Evolutionary conservation across 2,113 vertebrate genomes (phyloP).

Genomic region (Serilophus lunatus): DNA sequence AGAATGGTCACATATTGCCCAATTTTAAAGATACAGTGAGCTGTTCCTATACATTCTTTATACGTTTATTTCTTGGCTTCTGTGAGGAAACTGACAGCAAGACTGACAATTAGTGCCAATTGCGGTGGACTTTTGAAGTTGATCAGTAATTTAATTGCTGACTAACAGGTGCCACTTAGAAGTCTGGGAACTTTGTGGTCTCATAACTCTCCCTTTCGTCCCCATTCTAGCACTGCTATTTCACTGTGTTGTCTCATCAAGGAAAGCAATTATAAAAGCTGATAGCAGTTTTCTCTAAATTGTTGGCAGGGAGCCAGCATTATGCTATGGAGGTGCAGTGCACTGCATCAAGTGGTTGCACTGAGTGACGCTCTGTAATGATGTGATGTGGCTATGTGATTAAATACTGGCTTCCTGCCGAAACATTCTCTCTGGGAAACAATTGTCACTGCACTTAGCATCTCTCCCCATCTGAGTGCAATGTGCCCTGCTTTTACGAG

Average conservation of each 20-base stretch:
- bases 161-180: conserved; percentile 26
- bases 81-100: background rate
- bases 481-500: background rate
- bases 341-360: conserved; percentile 64
- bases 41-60: background rate
- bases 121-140: conserved; percentile 5
- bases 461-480: conserved; percentile 30
- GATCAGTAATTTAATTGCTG: conserved; percentile 26
- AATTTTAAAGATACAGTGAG: background rate
- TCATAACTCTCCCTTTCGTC: background rate
- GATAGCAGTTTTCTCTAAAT: conserved; percentile 52
- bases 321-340: conserved; percentile 47
- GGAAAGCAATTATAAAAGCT: conserved; percentile 64
- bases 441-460: conserved; percentile 59
- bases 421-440: conserved; percentile 65
- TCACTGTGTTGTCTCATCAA: conserved; percentile 38
- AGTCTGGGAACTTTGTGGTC: conserved; percentile 40
- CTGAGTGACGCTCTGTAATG: conserved; percentile 55
- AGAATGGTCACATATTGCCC: background rate
- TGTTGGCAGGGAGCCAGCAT: conserved; percentile 58
- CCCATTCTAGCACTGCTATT: conserved; percentile 29
- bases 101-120: background rate
- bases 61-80: background rate
- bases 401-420: conserved; percentile 70
- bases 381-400: conserved; percentile 69